Evolutionary conservation across 1,140 invertebrate genomes (phyloP), one percentile per base, ranked within the genome.

Genomic region (Dendroctonus ponderosae): DNA sequence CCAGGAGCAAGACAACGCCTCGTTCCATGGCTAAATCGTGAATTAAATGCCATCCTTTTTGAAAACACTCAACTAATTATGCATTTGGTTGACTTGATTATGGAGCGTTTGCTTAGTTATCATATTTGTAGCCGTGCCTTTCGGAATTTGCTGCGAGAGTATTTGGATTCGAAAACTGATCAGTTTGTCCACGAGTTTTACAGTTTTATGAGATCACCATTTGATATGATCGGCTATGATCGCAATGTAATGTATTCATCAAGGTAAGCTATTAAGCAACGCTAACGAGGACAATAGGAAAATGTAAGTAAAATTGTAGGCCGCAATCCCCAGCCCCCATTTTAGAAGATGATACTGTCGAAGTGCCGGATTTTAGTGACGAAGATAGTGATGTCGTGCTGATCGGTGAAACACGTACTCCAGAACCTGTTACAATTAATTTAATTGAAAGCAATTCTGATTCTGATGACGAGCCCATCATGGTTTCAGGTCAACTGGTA

Each of bases 181-280:
- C 92, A 95, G 77, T 97, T 98, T 79, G 83, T 93, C 43, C 93
- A 96, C 73, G 95, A 98, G 77, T 85, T 97, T 65, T 88, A 89
- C 68, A 87, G 86, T 76, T 98, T 92, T 82, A 92, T 94, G 44
- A 85, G 86, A 38, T 92, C 91, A 7, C 90, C 91, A 0, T 92
- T 88, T 77, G 92, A 94, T 73, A 87, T 96, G 83, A 80, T 87
- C 52, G 89, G 88, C 26, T 91, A 91, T 73, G 89, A 91, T 74
- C 78, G 85, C 44, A 67, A 79, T 66, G 77, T 82, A 52, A 74
- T 72, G 49, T 84, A 86, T 63, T 62, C 64, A 6, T 63, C 68
- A 12, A 63, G 66, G 66, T 57, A 9, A 26, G 3, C 26, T 26
- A 26, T 26, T 26, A 26, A 26, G 3, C 26, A 26, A 26, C 26